Conservation (phyloP, 2,888 invertebrate genomes). For the Hofmannophila pseudospretella region DNA sequence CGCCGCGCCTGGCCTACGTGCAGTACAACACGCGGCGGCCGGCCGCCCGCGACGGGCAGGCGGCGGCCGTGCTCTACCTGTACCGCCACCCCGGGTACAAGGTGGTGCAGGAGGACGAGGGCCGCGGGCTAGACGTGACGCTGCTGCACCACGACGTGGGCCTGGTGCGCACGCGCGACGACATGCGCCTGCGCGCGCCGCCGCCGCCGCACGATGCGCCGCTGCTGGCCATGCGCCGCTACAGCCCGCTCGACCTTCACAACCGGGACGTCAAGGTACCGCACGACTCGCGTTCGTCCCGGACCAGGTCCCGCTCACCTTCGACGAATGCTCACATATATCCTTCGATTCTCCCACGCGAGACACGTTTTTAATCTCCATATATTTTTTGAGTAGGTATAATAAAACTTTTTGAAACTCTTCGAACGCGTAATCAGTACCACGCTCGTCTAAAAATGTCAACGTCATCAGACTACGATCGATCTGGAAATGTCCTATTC, state of each 20-base stretch:
- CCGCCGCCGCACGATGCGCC: constrained; percentile 21
- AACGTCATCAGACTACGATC: too few species aligned
- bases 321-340: too few species aligned
- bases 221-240: constrained; percentile 23
- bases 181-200: constrained; percentile 16
- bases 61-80: constrained; percentile 37
- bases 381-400: too few species aligned
- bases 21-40: constrained; percentile 45
- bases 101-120: constrained; percentile 44
- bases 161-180: constrained; percentile 43
- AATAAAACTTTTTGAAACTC: too few species aligned
- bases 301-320: background rate
- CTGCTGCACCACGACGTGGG: constrained; percentile 62
- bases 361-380: too few species aligned
- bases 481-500: too few species aligned
- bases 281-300: background rate
- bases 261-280: constrained; percentile 37
- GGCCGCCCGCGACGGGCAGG: constrained; percentile 28
- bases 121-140: constrained; percentile 50
- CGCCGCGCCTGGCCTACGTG: constrained; percentile 43
- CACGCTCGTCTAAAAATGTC: too few species aligned
- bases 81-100: constrained; percentile 58
- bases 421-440: too few species aligned
- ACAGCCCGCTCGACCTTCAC: constrained; percentile 29
- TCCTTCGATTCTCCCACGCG: too few species aligned